Evolutionary conservation across 2,888 invertebrate species (phyloP), one percentile per base, ranked within the genome.

Genomic region (Apotomis turbidana): DNA sequence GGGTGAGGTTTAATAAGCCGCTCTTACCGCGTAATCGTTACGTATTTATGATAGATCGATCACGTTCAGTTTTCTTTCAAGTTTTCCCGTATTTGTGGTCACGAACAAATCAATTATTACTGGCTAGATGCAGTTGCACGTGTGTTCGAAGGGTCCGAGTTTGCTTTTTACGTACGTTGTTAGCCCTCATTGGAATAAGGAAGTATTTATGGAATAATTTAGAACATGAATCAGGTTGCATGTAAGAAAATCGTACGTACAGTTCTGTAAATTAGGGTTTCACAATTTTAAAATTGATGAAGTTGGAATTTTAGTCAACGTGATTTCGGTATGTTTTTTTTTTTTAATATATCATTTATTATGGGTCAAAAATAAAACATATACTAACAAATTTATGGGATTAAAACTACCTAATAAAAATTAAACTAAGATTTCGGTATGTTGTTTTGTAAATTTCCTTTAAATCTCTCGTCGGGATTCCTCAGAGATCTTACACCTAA

Each of bases 41-140:
- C 80, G 86, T 90, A 91, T 92, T 90, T 86, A 91, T 89, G 81
- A 46, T 63, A 27, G 36, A 57, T 51, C 67, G 62, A 70, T 58
- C 67, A 41, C 77, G 79, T 81, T 81, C 78, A 79, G 77, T 79
- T 80, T 75, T 79, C 77, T 77, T 80, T 79, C 82, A 78, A 83
- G 79, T 84, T 87, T 85, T 84, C 83, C 83, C 83, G 85, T 84
- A 84, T 87, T 87, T 87, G 81, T 85, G 89, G 89, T 88, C 90
- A 90, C 89, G 90, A 90, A 88, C 79, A 76, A 80, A 81, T 87
- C 78, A 82, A 87, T 87, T 85, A 83, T 87, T 80, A 82, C 79
- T 81, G 70, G 79, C 77, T 77, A 80, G 79, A 80, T 77, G 85
- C 85, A 87, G 83, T 85, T 85, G 83, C 78, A 82, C 75, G 78